Conservation (phyloP, 2,113 vertebrate genomes). For the Ornithorhynchus anatinus region DNA sequence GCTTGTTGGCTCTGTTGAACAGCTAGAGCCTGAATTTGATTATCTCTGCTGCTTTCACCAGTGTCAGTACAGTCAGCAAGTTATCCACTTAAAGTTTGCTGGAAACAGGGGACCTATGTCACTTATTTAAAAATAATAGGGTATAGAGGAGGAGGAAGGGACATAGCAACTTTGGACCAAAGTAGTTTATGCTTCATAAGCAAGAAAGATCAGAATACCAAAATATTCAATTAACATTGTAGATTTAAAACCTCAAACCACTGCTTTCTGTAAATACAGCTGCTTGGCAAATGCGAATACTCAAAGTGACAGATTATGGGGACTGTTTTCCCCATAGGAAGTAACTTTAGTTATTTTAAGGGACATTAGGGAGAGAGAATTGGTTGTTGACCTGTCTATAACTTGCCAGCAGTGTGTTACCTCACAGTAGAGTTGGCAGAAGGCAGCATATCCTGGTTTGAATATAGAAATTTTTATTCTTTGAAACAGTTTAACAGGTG, state of each 20-base stretch:
- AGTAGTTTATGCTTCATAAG: background rate
- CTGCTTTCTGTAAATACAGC: constrained; percentile 42
- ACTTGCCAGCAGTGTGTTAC: background rate
- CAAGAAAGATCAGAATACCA: constrained; percentile 34
- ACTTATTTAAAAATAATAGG: constrained; percentile 49
- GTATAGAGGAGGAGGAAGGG: constrained; percentile 5
- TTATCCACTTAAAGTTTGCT: background rate
- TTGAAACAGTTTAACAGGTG: constrained; percentile 44
- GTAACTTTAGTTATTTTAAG: constrained; percentile 37
- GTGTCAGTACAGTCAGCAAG: background rate
- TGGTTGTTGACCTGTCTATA: background rate
- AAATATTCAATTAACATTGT: constrained; percentile 23
- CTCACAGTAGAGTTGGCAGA: constrained; percentile 3
- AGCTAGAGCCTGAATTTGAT: constrained; percentile 24
- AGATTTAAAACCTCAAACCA: background rate
- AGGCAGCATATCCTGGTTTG: background rate
- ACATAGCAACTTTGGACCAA: background rate
- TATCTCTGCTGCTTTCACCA: constrained; percentile 36
- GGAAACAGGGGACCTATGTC: background rate
- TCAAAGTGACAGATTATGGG: background rate
- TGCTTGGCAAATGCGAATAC: constrained; percentile 45
- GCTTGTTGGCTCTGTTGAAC: constrained; percentile 16
- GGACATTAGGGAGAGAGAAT: background rate
- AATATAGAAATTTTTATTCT: background rate
- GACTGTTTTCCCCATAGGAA: background rate